These are phyloP conservation scores for Tragulus kanchil DNA, from an alignment of 2,113 vertebrate species.

Conservation along the genomic window DNA sequence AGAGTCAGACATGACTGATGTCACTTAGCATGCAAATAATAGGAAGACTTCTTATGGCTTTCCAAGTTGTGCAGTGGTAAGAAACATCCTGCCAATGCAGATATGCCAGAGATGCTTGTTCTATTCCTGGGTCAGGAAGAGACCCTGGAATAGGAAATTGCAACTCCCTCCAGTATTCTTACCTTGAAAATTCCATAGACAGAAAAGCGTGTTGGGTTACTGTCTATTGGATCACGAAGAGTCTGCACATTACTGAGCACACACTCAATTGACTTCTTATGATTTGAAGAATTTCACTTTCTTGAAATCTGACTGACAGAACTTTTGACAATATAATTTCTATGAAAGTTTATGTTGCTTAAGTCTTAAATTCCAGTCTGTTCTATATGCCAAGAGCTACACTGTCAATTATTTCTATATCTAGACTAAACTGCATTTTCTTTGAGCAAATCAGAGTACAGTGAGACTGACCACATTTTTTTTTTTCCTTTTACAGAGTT, in stretches of 20 bases:
- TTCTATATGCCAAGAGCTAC: background rate
- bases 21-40: background rate
- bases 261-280: background rate
- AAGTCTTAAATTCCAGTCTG: conserved; percentile 15
- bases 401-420: background rate
- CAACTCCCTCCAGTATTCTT: background rate
- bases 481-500: no score
- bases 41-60: background rate
- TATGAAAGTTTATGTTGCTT: background rate
- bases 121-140: background rate
- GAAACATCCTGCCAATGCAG: background rate
- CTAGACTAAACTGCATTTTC: background rate
- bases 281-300: background rate
- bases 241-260: background rate
- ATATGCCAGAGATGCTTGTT: background rate
- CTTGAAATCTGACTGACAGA: background rate
- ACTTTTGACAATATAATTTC: background rate
- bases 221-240: background rate
- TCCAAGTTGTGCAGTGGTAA: background rate
- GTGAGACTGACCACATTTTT: background rate
- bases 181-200: background rate
- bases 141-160: background rate
- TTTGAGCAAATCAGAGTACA: background rate
- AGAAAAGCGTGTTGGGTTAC: background rate
- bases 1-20: background rate